A percentile compares a stretch with the other conserved stretches of the same genome.
These are phyloP conservation scores for Clarias fuscus DNA, from an alignment of 2,797 vertebrate species.

Conservation along the genomic window DNA sequence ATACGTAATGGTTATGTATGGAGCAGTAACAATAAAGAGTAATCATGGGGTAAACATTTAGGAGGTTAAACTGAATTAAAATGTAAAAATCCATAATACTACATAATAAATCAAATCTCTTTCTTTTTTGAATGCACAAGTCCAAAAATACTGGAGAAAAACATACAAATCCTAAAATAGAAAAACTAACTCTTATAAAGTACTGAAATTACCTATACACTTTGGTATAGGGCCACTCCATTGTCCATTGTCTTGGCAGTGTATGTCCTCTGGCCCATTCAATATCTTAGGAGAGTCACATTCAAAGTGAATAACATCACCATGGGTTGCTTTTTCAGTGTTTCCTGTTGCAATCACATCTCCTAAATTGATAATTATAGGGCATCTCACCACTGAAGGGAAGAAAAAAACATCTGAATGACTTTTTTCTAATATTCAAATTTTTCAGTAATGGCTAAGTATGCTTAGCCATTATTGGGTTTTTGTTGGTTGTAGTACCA, in stretches of 20 bases:
- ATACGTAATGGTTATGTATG: not conserved
- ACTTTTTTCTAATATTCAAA: not conserved
- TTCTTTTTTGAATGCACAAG: too few relatives aligned
- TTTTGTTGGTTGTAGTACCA: too few relatives aligned
- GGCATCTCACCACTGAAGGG: constrained; percentile 63
- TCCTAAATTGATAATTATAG: constrained; percentile 4
- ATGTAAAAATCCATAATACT: not conserved
- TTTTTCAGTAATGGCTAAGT: too few relatives aligned
- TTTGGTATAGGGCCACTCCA: constrained; percentile 57
- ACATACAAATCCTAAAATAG: not conserved
- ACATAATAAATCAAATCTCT: not conserved
- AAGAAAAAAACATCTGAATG: not conserved
- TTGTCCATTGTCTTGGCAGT: constrained; percentile 62
- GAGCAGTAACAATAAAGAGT: not conserved
- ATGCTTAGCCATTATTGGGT: too few relatives aligned
- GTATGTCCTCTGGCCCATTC: constrained; percentile 31
- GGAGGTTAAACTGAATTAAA: not conserved
- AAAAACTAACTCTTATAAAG: not conserved
- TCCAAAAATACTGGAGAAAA: not conserved
- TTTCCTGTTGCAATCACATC: constrained; percentile 60
- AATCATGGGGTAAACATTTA: not conserved
- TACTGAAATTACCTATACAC: constrained; percentile 62
- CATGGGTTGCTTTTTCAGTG: constrained; percentile 58
- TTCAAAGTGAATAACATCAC: constrained; percentile 67
- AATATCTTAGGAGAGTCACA: constrained; percentile 57